These are phyloP conservation scores for Dromas ardeola DNA, from an alignment of 2,113 vertebrate species.

Conservation along the genomic window DNA sequence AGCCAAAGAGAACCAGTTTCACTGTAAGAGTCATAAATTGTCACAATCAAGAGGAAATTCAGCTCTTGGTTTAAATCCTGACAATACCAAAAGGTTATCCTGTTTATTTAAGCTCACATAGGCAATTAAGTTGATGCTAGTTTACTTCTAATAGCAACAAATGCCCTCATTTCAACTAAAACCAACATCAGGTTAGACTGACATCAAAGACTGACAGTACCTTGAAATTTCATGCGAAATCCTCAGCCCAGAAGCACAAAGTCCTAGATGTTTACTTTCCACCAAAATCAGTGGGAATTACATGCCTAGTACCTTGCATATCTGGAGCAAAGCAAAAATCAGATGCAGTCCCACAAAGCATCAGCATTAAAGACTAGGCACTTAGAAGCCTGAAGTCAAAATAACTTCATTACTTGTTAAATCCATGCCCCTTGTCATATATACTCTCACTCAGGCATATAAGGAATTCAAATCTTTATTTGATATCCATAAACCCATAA, in stretches of 20 bases:
- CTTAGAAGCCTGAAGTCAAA: constrained; percentile 2
- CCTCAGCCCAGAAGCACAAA: background rate
- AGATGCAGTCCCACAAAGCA: background rate
- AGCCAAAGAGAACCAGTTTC: background rate
- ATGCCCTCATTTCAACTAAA: background rate
- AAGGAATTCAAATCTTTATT: constrained; percentile 85
- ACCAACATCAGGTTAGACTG: background rate
- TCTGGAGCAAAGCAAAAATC: background rate
- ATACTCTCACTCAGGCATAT: constrained; percentile 82
- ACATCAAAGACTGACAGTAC: background rate
- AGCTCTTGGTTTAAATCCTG: background rate
- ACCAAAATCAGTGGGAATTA: background rate
- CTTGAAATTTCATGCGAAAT: background rate
- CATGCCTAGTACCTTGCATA: background rate
- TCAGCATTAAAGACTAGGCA: background rate
- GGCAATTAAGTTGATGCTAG: background rate
- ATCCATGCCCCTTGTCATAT: constrained; percentile 65
- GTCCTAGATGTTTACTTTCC: background rate
- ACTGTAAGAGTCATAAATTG: background rate
- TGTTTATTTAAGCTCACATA: background rate
- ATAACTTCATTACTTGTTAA: background rate
- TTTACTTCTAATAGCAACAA: background rate
- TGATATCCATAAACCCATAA: constrained; percentile 82
- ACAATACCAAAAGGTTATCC: background rate
- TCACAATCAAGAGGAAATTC: background rate